Conservation (phyloP, 23 tunicate genomes). For the Oikopleura vanhoeffeni region DNA sequence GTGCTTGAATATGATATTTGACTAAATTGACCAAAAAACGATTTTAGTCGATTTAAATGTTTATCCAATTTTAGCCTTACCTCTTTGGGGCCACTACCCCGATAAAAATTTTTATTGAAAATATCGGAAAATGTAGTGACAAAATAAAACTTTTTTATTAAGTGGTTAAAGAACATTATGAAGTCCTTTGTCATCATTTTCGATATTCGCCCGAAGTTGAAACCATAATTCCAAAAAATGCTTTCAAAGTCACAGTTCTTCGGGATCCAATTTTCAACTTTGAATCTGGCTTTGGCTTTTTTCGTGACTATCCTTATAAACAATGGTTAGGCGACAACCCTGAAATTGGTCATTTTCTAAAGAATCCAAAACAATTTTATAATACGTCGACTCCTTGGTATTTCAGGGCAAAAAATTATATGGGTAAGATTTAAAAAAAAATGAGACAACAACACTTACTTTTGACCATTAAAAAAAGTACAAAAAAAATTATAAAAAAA, state of each 20-base stretch:
- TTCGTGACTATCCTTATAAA: constrained; percentile 64
- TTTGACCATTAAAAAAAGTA: too few relatives aligned
- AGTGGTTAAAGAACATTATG: not conserved
- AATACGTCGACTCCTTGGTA: constrained; percentile 73
- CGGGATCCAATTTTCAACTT: constrained; percentile 51
- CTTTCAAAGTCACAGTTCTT: not conserved
- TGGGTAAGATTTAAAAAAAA: too few relatives aligned
- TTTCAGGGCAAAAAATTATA: constrained; percentile 76
- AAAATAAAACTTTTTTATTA: too few relatives aligned
- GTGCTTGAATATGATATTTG: too few relatives aligned
- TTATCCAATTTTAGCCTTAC: too few relatives aligned
- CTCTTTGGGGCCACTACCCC: too few relatives aligned
- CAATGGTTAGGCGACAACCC: constrained; percentile 36
- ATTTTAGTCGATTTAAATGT: too few relatives aligned
- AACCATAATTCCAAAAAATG: not conserved
- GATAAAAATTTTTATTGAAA: too few relatives aligned
- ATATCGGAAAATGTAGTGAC: too few relatives aligned
- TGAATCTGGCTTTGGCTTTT: constrained; percentile 76
- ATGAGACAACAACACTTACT: too few relatives aligned
- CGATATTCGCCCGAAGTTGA: not conserved
- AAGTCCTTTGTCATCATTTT: not conserved
- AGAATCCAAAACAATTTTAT: constrained; percentile 28
- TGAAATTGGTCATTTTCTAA: constrained; percentile 24
- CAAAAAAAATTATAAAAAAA: too few relatives aligned
- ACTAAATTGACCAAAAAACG: too few relatives aligned